These are phyloP conservation scores for Baryphthengus martii DNA, from an alignment of 2,113 vertebrate species.

Conservation along the genomic window DNA sequence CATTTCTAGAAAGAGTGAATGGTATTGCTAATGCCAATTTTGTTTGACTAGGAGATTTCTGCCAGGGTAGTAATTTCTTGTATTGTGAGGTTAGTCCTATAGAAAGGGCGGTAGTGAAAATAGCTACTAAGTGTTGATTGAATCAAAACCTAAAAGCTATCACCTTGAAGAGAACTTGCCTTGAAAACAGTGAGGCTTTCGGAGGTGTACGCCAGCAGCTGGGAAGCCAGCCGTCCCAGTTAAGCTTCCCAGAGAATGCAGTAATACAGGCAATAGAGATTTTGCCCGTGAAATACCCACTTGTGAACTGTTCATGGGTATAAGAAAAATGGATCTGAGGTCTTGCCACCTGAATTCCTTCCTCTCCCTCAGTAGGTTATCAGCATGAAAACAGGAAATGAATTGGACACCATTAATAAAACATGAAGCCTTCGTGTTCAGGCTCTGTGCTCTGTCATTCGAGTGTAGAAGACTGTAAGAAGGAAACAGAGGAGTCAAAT, in stretches of 20 bases:
- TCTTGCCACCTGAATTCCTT: slow-evolving; percentile 75
- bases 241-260: background rate
- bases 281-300: slow-evolving; percentile 30
- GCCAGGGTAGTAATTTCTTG: background rate
- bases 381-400: slow-evolving; percentile 81
- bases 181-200: background rate
- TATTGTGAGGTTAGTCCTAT: background rate
- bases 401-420: slow-evolving; percentile 79
- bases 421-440: slow-evolving; percentile 72
- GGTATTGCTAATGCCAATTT: background rate
- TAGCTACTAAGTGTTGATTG: background rate
- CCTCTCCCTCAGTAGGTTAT: slow-evolving; percentile 74
- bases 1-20: background rate
- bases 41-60: background rate
- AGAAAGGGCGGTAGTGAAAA: background rate
- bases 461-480: slow-evolving; percentile 21
- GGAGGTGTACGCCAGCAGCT: background rate
- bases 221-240: background rate
- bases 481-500: slow-evolving; percentile 16
- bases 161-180: slow-evolving; percentile 3
- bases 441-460: slow-evolving; percentile 54
- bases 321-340: slow-evolving; percentile 46
- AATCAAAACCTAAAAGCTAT: background rate
- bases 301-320: slow-evolving; percentile 40
- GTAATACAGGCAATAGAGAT: background rate